Conservation (phyloP, 92 coral and sea anemone species). For the Porites evermanni region DNA sequence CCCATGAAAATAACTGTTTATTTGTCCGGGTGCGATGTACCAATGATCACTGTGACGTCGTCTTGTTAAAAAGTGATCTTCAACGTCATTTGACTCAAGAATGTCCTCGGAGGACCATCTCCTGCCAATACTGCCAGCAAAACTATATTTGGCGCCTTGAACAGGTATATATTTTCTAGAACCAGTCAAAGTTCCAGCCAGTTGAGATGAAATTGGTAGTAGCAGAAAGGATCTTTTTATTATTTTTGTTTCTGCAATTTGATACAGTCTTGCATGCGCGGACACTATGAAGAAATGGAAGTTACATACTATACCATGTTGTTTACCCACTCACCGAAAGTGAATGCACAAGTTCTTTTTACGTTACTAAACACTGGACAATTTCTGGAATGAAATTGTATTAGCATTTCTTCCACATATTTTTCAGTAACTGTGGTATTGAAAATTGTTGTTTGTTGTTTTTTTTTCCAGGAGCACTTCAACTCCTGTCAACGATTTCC, state of each 20-base stretch:
- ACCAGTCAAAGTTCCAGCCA: not conserved
- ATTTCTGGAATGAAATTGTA: no score
- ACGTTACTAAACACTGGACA: no score
- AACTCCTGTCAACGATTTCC: conserved; percentile 10
- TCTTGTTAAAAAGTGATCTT: not conserved
- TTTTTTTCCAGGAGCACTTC: not conserved
- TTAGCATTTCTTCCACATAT: no score
- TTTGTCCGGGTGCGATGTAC: conserved; percentile 15
- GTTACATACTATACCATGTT: no score
- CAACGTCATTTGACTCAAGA: conserved; percentile 1
- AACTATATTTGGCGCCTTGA: conserved; percentile 2
- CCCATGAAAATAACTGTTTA: conserved; percentile 3
- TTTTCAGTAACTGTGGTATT: no score
- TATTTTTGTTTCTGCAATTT: no score
- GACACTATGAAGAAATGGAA: no score
- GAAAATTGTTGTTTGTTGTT: not conserved
- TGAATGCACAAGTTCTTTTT: no score
- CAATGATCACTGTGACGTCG: not conserved
- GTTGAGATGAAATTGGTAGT: no score
- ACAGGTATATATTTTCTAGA: not conserved
- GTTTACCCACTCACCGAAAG: no score
- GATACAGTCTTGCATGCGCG: no score
- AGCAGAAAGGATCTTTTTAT: no score
- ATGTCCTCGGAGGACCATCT: not conserved
- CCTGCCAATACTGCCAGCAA: conserved; percentile 8